These are phyloP conservation scores for Gari tellinella DNA, from an alignment of 2,888 invertebrate species.

Conservation along the genomic window DNA sequence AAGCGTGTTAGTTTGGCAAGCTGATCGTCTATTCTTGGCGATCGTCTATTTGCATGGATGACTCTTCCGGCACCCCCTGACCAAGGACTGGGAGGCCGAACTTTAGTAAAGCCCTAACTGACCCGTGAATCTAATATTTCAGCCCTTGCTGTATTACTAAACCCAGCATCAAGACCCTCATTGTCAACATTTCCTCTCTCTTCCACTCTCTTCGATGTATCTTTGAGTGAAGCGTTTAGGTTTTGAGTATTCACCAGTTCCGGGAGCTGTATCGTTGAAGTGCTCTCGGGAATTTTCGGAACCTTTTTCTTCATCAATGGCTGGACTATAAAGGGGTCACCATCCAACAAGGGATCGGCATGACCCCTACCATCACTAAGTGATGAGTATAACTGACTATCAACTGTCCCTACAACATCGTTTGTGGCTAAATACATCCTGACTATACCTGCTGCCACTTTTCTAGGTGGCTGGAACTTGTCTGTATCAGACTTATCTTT, in stretches of 20 bases:
- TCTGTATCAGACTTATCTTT: conserved; percentile 48
- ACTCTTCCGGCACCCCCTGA: conserved; percentile 37
- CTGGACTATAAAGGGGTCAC: conserved; percentile 48
- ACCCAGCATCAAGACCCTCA: conserved; percentile 26
- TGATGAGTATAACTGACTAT: conserved; percentile 36
- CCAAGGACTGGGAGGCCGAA: conserved; percentile 46
- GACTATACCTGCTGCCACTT: conserved; percentile 53
- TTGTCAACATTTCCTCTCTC: conserved; percentile 13
- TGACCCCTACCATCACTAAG: conserved; percentile 50
- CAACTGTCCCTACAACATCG: conserved; percentile 43
- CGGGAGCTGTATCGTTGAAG: conserved; percentile 34
- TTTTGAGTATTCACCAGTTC: conserved; percentile 29
- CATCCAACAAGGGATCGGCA: conserved; percentile 23
- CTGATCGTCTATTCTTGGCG: conserved; percentile 56
- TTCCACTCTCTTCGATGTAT: background rate
- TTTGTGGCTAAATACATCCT: conserved; percentile 55
- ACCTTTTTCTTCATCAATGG: conserved; percentile 46
- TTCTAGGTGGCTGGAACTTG: conserved; percentile 31
- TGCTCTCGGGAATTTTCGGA: conserved; percentile 13
- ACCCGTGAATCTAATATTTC: conserved; percentile 50
- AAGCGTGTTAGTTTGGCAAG: conserved; percentile 60
- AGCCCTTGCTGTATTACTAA: conserved; percentile 27
- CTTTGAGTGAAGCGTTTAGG: background rate
- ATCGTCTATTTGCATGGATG: conserved; percentile 44
- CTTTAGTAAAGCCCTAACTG: conserved; percentile 56